These are phyloP conservation scores for Tringa solitaria DNA, from an alignment of 2,113 vertebrate species.

Conservation along the genomic window DNA sequence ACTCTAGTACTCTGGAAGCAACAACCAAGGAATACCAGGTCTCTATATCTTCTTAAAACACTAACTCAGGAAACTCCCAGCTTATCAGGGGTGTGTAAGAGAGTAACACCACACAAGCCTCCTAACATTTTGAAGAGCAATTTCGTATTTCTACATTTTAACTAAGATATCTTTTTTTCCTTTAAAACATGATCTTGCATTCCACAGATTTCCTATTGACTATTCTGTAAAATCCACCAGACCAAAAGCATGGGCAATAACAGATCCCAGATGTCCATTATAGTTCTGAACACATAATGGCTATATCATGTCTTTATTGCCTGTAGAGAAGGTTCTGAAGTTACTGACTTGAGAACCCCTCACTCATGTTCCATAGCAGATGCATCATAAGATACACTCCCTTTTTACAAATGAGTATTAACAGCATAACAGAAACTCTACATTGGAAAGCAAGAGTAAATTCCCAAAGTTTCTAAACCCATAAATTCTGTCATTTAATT, in stretches of 20 bases:
- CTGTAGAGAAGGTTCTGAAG: background rate
- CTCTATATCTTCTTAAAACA: conserved; percentile 36
- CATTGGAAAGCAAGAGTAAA: background rate
- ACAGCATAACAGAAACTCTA: background rate
- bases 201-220: background rate
- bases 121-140: background rate
- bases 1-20: background rate
- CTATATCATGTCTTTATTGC: background rate
- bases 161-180: background rate
- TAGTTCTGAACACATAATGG: background rate
- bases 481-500: background rate
- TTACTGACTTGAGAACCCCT: background rate
- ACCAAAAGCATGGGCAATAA: background rate
- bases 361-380: background rate
- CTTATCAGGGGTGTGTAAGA: background rate
- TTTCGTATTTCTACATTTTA: background rate
- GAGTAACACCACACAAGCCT: background rate
- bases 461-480: background rate
- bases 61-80: conserved; percentile 35
- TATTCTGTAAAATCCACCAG: background rate
- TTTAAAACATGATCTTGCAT: background rate
- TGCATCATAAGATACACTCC: background rate
- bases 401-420: background rate
- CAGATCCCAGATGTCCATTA: background rate
- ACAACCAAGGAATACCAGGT: background rate